Base-by-base conservation (phyloP, 1,140 invertebrate genomes). In the Leptonema lineaticorne region DNA sequence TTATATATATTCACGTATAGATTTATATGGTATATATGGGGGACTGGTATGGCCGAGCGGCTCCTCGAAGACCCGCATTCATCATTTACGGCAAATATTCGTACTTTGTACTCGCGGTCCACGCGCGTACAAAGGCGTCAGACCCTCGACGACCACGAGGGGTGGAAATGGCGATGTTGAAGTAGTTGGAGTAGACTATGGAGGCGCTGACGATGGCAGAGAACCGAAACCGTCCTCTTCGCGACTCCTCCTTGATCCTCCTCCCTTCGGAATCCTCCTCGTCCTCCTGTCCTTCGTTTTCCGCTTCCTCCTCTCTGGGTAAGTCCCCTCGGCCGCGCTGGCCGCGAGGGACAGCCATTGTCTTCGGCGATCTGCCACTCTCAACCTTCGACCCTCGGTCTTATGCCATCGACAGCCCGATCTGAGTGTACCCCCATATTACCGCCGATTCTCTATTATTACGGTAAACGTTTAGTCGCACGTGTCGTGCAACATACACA, bases 281-380 rank as follows among this genome's bases (percentile, higher is more conserved):
- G 8, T 6, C 62, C 62, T 45, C 62, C 22, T 11, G 11, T 41
- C 37, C 37, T 16, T 11, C 37, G 11, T 41, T 16, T 9, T 9
- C 16, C 37, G 37, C 37, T 16, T 41, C 56, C 56, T 26, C 2
- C 24, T 16, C 48, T 2, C 48, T 20, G 18, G 20, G 20, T 28
- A 1, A 22, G 20, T 26, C 59, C 57, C 57, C 24, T 4, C 62
- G 20, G 16, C 45, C 24, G 9, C 41, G 1, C 24, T 26, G 16
- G 26, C 62, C 62, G 62, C 62, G 45, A 50, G 62, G 62, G 62
- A 64, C 62, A 64, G 29, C 62, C 62, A 64, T 64, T 64, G 62
- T 64, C 62, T 64, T 64, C 62, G 26, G 60, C 58, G 58, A 22
- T 27, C 18, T 11, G 59, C 30, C 59, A 11, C n/a, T 18, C 59